Base-by-base conservation (phyloP, 2,888 invertebrate genomes). In the Ariolimax columbianus region DNA sequence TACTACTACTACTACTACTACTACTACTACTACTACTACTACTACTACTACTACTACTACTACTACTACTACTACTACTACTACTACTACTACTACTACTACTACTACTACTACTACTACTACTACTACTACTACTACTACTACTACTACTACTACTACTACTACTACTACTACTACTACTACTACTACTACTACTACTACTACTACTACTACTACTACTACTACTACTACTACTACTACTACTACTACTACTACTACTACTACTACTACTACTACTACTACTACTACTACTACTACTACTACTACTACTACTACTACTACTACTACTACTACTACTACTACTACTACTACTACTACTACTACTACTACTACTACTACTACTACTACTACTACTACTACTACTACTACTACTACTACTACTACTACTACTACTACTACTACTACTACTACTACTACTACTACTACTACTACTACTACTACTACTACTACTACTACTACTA, bases 1-100 rank as follows among this genome's bases (percentile, higher is more conserved):
- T 70, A 30, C 70, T 30, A 70, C 70, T 70, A 70, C 70, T 70
- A 70, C 70, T 70, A 70, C 30, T 70, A 11, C 33, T 70, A 70
- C 70, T 70, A 70, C 70, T 70, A 70, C 70, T 70, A 70, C 70
- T 70, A 70, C 70, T 70, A n/a, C 70, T 70, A 70, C 70, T 70
- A 70, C 70, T 70, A 47, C 47, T 47, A 47, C 47, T 47, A 14
- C 47, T 47, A 47, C 47, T 9, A 47, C 47, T 47, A 47, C 47
- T 47, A 47, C 47, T 47, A 47, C 47, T 47, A 47, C 47, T 47
- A 70, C 70, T 70, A 30, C 70, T 70, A 70, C 70, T 70, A 70
- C 70, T 70, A 70, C 70, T 70, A 70, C 70, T 70, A 70, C 70
- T 70, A 30, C 70, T 70, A 70, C 70, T 70, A 70, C 70, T 70